Percentiles rank a stretch among this genome's conserved stretches.
phyloP scores from a whole-genome alignment of 2,113 vertebrate genomes.

The Tachysurus fulvidraco region DNA sequence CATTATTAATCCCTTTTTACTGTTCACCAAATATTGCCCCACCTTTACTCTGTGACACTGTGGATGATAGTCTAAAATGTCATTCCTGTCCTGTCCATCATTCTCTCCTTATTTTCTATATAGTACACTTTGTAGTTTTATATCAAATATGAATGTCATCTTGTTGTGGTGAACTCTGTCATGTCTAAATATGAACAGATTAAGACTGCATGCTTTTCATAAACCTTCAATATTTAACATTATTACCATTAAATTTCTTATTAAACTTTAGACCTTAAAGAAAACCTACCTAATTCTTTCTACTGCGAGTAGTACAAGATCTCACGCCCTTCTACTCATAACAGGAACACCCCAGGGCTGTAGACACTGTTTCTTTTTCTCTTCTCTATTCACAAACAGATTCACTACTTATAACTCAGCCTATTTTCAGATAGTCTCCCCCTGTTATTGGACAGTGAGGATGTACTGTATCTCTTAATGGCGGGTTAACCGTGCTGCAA shows the following conservation, averaged over 20 bases:
- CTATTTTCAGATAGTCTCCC: not conserved
- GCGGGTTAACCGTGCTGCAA: not conserved
- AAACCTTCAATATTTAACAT: not conserved
- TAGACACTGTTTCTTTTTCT: not conserved
- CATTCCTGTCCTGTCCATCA: no score
- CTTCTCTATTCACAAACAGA: not conserved
- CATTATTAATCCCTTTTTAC: not conserved
- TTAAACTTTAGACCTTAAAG: not conserved
- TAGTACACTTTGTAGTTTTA: not conserved
- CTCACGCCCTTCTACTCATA: constrained; percentile 14
- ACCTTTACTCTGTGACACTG: not conserved
- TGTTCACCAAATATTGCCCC: not conserved
- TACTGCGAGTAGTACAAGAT: not conserved
- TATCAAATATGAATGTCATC: not conserved
- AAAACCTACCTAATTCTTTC: not conserved
- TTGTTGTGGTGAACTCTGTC: not conserved
- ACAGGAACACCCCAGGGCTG: constrained; percentile 26
- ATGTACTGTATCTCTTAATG: not conserved
- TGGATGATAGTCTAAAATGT: not conserved
- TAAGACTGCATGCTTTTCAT: not conserved
- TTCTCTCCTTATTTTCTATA: not conserved
- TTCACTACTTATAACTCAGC: not conserved
- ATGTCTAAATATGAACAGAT: not conserved
- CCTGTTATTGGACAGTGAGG: not conserved
- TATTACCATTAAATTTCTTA: not conserved